Percentiles rank a stretch among this genome's conserved stretches.
Evolutionary conservation across 2,113 vertebrate genomes (phyloP).

Genomic region (Pseudolaguvia tuberculata): DNA sequence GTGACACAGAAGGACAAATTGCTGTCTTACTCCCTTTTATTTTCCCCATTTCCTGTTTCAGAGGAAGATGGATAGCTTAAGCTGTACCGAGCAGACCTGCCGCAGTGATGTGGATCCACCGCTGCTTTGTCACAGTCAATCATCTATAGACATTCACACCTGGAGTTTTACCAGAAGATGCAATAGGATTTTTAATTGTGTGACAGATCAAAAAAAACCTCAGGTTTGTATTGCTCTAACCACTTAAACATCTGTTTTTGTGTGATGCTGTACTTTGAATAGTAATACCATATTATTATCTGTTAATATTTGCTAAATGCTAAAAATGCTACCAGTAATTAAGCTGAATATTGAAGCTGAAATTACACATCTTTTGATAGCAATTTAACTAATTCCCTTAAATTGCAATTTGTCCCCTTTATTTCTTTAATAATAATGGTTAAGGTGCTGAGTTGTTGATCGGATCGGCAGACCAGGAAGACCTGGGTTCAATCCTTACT

Average conservation of each 20-base stretch:
- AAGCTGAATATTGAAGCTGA: neutral
- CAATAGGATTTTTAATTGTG: neutral
- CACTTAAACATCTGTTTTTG: neutral
- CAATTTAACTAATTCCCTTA: neutral
- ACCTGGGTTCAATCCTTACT: too few species aligned
- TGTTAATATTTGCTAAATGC: too few species aligned
- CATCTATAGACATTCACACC: neutral
- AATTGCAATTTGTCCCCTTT: too few species aligned
- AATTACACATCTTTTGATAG: too few species aligned
- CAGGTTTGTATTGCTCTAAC: neutral
- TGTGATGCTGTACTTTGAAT: too few species aligned
- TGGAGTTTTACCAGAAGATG: neutral
- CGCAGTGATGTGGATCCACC: slow-evolving; percentile 1
- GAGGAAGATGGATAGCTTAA: slow-evolving; percentile 17
- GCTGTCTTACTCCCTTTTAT: neutral
- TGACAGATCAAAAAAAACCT: neutral
- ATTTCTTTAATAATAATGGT: too few species aligned
- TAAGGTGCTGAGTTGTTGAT: too few species aligned
- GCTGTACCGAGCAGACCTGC: slow-evolving; percentile 10
- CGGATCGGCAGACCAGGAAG: too few species aligned
- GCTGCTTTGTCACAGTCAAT: slow-evolving; percentile 14
- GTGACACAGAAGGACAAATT: slow-evolving; percentile 26
- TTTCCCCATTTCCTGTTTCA: neutral
- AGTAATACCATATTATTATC: too few species aligned
- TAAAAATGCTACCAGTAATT: too few species aligned